Evolutionary conservation across 2,888 invertebrate species (phyloP).

Genomic region (Sepiola atlantica): DNA sequence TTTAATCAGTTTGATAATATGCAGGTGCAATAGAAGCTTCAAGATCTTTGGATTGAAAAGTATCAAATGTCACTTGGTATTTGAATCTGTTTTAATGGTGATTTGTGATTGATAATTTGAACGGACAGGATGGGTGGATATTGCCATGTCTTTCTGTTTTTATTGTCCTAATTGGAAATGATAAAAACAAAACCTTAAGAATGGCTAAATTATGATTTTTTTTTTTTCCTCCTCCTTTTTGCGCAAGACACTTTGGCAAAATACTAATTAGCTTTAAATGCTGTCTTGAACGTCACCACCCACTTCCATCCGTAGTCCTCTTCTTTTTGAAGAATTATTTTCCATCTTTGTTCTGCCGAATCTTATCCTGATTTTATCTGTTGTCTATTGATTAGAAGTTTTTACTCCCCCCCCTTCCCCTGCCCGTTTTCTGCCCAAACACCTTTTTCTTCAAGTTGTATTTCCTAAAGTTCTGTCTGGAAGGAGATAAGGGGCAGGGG

Average conservation of each 20-base stretch:
- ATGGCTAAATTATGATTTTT: background rate
- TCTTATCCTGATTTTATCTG: background rate
- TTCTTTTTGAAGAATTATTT: background rate
- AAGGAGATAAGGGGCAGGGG: background rate
- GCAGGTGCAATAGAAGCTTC: background rate
- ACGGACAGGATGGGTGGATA: too few species aligned
- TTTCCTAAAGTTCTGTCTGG: background rate
- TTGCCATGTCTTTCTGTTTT: background rate
- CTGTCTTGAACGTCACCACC: background rate
- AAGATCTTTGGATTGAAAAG: background rate
- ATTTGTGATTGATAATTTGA: too few species aligned
- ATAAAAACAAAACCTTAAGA: background rate
- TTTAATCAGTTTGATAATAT: background rate
- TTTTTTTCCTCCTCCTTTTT: background rate
- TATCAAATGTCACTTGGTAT: background rate
- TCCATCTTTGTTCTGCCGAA: background rate
- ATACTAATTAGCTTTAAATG: background rate
- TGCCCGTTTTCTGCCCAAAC: background rate
- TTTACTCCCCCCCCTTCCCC: too few species aligned
- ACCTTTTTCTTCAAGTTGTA: background rate
- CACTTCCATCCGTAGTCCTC: too few species aligned
- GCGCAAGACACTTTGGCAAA: background rate
- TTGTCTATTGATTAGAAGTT: background rate
- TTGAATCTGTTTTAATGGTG: background rate
- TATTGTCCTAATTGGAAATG: background rate